Conservation (phyloP, 2,888 invertebrate species). For the Chymomyza fuscimana region DNA sequence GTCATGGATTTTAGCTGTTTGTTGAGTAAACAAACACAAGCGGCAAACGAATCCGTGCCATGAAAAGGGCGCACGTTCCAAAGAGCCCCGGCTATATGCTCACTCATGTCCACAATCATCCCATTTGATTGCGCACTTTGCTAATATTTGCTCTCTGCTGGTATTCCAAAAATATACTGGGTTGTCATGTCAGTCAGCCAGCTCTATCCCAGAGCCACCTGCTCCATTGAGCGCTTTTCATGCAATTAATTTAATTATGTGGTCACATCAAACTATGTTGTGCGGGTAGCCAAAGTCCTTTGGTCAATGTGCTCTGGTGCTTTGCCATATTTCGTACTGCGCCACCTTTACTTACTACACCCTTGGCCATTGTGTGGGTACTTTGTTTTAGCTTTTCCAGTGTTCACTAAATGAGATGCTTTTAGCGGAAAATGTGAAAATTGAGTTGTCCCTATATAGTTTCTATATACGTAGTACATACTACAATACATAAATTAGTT, state of each 20-base stretch:
- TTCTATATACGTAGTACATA: background rate
- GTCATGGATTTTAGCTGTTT: conserved; percentile 15
- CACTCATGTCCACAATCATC: conserved; percentile 3
- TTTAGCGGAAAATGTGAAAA: conserved; percentile 39
- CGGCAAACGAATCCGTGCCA: conserved; percentile 13
- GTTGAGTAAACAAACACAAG: conserved; percentile 16
- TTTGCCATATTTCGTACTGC: background rate
- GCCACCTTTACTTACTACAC: conserved; percentile 13
- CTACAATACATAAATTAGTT: background rate
- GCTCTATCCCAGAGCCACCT: background rate
- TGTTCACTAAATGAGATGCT: conserved; percentile 50
- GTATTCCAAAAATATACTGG: conserved; percentile 40
- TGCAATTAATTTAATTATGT: conserved; percentile 75
- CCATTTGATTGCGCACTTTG: conserved; percentile 17
- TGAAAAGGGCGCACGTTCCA: background rate
- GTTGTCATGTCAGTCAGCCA: background rate
- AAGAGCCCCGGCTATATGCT: conserved; percentile 22
- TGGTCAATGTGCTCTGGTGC: conserved; percentile 33
- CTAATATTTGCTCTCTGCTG: conserved; percentile 53
- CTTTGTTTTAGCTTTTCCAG: conserved; percentile 37
- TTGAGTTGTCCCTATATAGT: background rate
- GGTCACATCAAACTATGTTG: conserved; percentile 51
- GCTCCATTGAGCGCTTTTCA: conserved; percentile 34
- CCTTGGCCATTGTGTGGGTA: conserved; percentile 29
- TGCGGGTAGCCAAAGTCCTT: conserved; percentile 4